Evolutionary conservation across 2,113 vertebrate genomes (phyloP).

Genomic region (Alexandromys fortis): DNA sequence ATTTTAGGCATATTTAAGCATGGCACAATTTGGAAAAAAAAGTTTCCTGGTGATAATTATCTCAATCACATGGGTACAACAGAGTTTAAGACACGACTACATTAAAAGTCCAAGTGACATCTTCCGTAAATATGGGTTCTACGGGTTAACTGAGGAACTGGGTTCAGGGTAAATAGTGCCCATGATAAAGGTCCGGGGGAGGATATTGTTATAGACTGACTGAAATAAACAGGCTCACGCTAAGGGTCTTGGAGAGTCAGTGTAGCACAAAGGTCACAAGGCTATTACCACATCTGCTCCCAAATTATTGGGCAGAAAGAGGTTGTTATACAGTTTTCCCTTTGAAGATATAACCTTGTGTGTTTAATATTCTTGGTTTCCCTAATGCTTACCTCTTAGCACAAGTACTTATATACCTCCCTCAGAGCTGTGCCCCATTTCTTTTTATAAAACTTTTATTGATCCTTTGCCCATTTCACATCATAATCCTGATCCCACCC

Average conservation of each 20-base stretch:
- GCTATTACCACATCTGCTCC: background rate
- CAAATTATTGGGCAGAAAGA: background rate
- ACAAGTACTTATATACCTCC: background rate
- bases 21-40: background rate
- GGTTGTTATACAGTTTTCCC: background rate
- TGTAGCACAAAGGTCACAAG: background rate
- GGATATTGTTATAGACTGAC: background rate
- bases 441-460: too few relatives aligned
- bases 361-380: background rate
- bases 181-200: background rate
- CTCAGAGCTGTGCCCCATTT: too few relatives aligned
- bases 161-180: too few relatives aligned
- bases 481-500: too few relatives aligned
- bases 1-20: background rate
- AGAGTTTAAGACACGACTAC: background rate
- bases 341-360: background rate
- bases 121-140: background rate
- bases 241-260: background rate
- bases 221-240: background rate
- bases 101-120: background rate
- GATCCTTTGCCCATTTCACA: too few relatives aligned
- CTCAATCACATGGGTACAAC: background rate
- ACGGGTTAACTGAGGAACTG: background rate
- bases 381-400: background rate
- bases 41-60: background rate